Conservation (phyloP, 2,113 vertebrate genomes). For the Erythrocercus mccallii region DNA sequence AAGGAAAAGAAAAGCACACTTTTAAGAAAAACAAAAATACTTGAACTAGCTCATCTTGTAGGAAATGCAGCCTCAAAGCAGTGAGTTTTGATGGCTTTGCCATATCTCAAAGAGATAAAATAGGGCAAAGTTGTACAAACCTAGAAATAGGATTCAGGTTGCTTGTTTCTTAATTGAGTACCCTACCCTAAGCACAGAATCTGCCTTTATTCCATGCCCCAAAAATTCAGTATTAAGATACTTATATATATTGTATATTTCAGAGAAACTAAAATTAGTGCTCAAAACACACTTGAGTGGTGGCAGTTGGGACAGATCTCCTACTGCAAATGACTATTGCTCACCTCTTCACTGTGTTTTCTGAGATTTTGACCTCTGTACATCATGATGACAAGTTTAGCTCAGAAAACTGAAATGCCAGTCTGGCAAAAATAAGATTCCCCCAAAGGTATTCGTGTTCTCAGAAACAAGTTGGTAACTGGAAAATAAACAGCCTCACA, state of each 20-base stretch:
- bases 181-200: background rate
- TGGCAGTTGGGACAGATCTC: fast-evolving
- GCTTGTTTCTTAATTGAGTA: background rate
- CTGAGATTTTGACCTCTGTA: background rate
- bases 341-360: background rate
- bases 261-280: background rate
- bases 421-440: background rate
- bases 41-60: background rate
- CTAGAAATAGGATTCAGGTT: background rate
- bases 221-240: background rate
- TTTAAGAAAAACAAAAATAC: background rate
- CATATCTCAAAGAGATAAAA: background rate
- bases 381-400: background rate
- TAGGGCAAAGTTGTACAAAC: background rate
- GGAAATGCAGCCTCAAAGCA: background rate
- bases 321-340: background rate
- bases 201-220: background rate
- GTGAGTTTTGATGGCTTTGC: background rate
- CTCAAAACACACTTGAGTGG: background rate
- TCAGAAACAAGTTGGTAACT: background rate
- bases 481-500: background rate
- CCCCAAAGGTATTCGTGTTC: background rate
- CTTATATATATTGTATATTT: background rate
- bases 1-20: background rate
- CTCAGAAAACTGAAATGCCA: background rate